Evolutionary conservation across 2,113 vertebrate species (phyloP).

Genomic region (Leptobrachium leishanense): DNA sequence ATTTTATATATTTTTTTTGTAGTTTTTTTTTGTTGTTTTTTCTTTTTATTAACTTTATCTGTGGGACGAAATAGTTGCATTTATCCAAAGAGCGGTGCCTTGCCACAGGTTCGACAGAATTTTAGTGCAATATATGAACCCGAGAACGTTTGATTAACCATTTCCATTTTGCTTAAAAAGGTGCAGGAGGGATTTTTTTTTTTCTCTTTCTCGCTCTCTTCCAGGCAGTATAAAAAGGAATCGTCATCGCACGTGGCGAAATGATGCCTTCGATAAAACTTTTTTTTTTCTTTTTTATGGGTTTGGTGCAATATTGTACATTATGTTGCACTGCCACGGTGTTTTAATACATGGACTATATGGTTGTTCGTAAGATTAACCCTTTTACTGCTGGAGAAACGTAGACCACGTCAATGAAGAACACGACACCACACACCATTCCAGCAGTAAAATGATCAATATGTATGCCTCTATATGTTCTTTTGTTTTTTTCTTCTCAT

Average conservation of each 20-base stretch:
- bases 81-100: constrained; percentile 93
- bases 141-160: constrained; percentile 82
- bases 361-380: constrained; percentile 57
- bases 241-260: neutral
- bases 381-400: constrained; percentile 15
- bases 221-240: constrained; percentile 32
- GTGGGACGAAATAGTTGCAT: constrained; percentile 87
- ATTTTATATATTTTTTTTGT: constrained; percentile 57
- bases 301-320: constrained; percentile 76
- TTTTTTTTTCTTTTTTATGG: constrained; percentile 55
- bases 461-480: constrained; percentile 11
- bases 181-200: constrained; percentile 3
- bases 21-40: neutral
- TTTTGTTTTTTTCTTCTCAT: neutral
- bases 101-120: constrained; percentile 91
- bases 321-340: constrained; percentile 58
- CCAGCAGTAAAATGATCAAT: constrained; percentile 25
- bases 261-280: constrained; percentile 60
- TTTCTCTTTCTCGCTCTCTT: neutral
- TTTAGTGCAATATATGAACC: constrained; percentile 97
- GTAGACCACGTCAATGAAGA: constrained; percentile 4
- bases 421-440: constrained; percentile 23
- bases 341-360: constrained; percentile 65
- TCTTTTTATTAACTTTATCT: constrained; percentile 52
- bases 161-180: constrained; percentile 9